Conservation (phyloP, 2,888 invertebrate species). For the Mayetiola destructor region DNA sequence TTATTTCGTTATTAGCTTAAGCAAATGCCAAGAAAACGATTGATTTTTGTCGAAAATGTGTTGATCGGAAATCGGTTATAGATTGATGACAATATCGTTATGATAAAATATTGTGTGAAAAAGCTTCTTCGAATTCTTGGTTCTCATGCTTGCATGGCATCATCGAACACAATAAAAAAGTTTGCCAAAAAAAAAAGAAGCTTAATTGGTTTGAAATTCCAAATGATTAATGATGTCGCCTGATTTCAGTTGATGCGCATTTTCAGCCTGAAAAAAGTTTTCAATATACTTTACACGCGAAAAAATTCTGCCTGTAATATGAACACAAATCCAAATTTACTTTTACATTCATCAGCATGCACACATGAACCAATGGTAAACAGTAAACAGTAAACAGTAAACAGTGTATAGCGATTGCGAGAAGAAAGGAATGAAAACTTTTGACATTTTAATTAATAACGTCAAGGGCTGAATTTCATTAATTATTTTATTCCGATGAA, state of each 20-base stretch:
- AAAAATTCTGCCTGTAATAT: not conserved
- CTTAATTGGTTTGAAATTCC: too few species aligned
- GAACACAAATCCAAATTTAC: not conserved
- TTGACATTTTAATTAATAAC: slow-evolving; percentile 6
- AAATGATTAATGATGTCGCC: slow-evolving; percentile 12
- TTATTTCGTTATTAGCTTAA: too few species aligned
- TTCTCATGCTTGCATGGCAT: not conserved
- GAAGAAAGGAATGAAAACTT: not conserved
- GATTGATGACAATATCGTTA: not conserved
- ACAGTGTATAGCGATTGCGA: not conserved
- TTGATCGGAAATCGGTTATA: not conserved
- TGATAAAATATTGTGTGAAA: not conserved
- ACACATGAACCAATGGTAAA: not conserved
- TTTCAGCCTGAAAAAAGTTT: slow-evolving; percentile 9
- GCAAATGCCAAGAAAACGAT: too few species aligned
- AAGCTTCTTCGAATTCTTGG: not conserved
- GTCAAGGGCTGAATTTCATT: not conserved
- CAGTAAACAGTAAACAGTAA: not conserved
- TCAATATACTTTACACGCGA: not conserved
- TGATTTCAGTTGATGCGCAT: slow-evolving; percentile 10
- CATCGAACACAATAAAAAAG: not conserved
- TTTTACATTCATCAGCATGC: not conserved
- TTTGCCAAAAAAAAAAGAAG: too few species aligned
- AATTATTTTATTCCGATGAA: not conserved
- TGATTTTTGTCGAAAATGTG: too few species aligned